Percentiles rank a stretch among this genome's conserved stretches.
phyloP scores from a whole-genome alignment of 2,888 invertebrate genomes.

The Neocrepidodera transversa region DNA sequence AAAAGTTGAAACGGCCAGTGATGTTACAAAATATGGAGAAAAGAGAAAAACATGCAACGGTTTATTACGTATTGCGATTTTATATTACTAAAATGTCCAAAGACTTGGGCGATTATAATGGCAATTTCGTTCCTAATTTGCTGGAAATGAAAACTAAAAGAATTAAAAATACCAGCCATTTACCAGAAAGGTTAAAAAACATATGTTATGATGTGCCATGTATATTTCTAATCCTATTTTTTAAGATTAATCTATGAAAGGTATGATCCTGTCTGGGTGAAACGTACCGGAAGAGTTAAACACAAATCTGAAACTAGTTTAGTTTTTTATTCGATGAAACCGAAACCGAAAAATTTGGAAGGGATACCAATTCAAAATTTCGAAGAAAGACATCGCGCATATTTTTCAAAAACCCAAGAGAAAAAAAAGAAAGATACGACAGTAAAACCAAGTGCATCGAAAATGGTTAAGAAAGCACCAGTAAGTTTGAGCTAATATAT shows the following conservation, averaged over 20 bases:
- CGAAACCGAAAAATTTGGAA: constrained; percentile 37
- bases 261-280: constrained; percentile 38
- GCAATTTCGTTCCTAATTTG: not conserved
- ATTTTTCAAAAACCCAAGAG: constrained; percentile 28
- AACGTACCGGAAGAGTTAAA: not conserved
- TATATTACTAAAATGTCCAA: constrained; percentile 37
- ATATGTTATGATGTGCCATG: too few species aligned
- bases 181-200: constrained; percentile 34
- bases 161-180: constrained; percentile 6
- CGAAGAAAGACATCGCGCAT: constrained; percentile 26
- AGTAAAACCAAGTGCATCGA: not conserved
- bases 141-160: not conserved
- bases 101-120: constrained; percentile 34
- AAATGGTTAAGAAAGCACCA: too few species aligned
- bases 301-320: not conserved
- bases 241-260: constrained; percentile 37
- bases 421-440: constrained; percentile 8
- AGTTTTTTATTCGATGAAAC: constrained; percentile 1
- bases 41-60: constrained; percentile 39
- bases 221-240: too few species aligned
- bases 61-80: constrained; percentile 38
- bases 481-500: too few species aligned
- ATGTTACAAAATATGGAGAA: constrained; percentile 40
- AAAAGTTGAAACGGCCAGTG: constrained; percentile 41
- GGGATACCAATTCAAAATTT: constrained; percentile 33